Evolutionary conservation across 2,888 invertebrate genomes (phyloP).

Genomic region (Diarsia mendica): DNA sequence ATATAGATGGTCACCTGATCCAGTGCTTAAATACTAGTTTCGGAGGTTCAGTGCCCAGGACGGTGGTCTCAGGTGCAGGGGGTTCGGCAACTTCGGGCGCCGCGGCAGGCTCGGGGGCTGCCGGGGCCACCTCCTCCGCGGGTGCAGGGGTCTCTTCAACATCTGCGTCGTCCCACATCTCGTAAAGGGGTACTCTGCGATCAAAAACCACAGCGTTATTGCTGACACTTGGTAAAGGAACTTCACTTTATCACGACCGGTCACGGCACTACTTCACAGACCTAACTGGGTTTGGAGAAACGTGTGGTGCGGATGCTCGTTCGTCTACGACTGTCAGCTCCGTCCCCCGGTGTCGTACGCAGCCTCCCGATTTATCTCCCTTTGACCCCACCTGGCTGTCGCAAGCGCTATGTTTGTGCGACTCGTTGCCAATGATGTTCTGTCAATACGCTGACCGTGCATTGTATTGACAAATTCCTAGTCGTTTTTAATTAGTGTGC

Average conservation of each 20-base stretch:
- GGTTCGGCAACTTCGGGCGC: conserved; percentile 86
- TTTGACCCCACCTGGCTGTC: conserved; percentile 87
- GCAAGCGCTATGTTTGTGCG: conserved; percentile 77
- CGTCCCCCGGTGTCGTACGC: conserved; percentile 77
- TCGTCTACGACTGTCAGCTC: conserved; percentile 84
- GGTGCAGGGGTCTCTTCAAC: conserved; percentile 85
- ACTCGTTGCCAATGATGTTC: conserved; percentile 87
- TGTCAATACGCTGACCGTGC: conserved; percentile 88
- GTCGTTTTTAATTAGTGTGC: conserved; percentile 80
- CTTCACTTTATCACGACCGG: conserved; percentile 62
- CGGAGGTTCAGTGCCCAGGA: conserved; percentile 90
- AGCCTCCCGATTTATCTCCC: conserved; percentile 88
- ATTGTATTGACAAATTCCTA: conserved; percentile 83
- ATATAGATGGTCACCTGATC: conserved; percentile 91
- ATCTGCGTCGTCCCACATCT: conserved; percentile 91
- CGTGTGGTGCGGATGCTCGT: conserved; percentile 87
- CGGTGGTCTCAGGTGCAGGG: conserved; percentile 82
- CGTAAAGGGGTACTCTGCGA: conserved; percentile 82
- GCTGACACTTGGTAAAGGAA: conserved; percentile 62
- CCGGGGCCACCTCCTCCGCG: conserved; percentile 71
- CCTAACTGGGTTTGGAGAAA: conserved; percentile 84
- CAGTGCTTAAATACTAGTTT: conserved; percentile 95
- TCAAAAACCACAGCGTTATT: conserved; percentile 79
- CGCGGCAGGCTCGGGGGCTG: conserved; percentile 69
- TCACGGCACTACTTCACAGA: conserved; percentile 75